Conservation (phyloP, 1,140 invertebrate genomes). For the Drosophila guanche region DNA sequence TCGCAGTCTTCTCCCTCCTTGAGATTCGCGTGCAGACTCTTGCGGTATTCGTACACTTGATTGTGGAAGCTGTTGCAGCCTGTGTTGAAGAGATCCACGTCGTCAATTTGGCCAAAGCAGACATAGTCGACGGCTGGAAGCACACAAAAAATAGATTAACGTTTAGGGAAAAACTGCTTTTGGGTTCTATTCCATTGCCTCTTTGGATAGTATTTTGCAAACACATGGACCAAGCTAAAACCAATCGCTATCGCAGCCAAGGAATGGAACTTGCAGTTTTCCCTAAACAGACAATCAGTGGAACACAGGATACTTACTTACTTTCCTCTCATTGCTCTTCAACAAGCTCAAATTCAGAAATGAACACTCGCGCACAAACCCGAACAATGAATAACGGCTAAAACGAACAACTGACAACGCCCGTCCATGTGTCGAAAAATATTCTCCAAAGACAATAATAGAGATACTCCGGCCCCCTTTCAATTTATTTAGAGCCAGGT, state of each 20-base stretch:
- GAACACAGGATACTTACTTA: constrained; percentile 62
- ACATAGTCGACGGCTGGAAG: constrained; percentile 77
- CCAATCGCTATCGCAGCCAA: constrained; percentile 61
- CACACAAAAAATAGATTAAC: constrained; percentile 41
- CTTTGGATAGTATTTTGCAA: constrained; percentile 71
- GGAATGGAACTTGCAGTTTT: constrained; percentile 81
- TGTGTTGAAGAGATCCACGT: constrained; percentile 77
- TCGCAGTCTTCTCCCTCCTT: constrained; percentile 66
- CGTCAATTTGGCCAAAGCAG: constrained; percentile 76
- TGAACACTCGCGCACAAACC: constrained; percentile 25
- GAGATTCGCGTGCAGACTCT: constrained; percentile 74
- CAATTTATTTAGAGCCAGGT: background rate
- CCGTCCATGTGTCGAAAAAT: constrained; percentile 78
- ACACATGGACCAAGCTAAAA: constrained; percentile 76
- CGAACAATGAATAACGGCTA: constrained; percentile 1
- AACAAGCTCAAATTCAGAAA: constrained; percentile 4
- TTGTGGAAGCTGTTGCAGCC: constrained; percentile 76
- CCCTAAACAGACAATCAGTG: constrained; percentile 29
- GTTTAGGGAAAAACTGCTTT: constrained; percentile 69
- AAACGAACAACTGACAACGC: constrained; percentile 19
- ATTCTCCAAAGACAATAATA: constrained; percentile 65
- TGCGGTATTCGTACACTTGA: constrained; percentile 79
- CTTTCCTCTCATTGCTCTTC: background rate
- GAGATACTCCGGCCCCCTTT: background rate
- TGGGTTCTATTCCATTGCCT: constrained; percentile 80